Base-by-base conservation (phyloP, 2,113 vertebrate species). In the Glaucomys volans region DNA sequence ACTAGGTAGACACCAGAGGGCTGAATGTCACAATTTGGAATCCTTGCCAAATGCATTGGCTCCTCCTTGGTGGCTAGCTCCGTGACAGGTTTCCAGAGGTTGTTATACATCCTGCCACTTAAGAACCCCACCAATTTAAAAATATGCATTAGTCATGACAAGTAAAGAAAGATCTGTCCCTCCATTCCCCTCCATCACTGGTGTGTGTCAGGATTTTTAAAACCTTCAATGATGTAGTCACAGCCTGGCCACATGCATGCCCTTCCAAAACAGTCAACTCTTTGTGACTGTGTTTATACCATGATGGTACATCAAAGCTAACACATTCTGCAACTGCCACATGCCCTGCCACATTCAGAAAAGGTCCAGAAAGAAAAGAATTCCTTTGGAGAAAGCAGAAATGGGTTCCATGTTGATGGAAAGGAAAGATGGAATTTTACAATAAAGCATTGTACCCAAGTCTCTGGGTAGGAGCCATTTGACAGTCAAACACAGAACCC, bases 131-230 rank as follows among this genome's bases (percentile, higher is more conserved):
- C 81, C 85, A 66, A 66, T 76, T 95, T 92, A 87, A 95, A 50
- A 32, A 81, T 64, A 72, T 96, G 82, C 84, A 71, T 97, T 91
- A 91, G 50, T 95, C 91, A 94, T 95, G 62, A 92, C 52, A 83
- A 82, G 80, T 75, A 74, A 95, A 85, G 62, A 75, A 95, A 85
- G 64, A 76, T 40, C 82, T 75, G 66, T 93, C 80, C 59, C 32
- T 89, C 81, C 64, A 82, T 16, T 40, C 71, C 57, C 50, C 40
- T 75, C 83, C 30, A 59, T 32, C 72, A 81, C 40, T 12, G 0
- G 5, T 26, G 16, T 86, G 8, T 69, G 30, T 76, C 64, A 90
- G 59, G 40, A 71, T 86, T 92, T 95, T 71, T 82, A 79, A 67
- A 94, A 66, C 30, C 57, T 28, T 66, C 14, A n/a, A n/a, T 13